phyloP scores from a whole-genome alignment of 2,797 vertebrate genomes.

The Myiothlypis coronata region DNA sequence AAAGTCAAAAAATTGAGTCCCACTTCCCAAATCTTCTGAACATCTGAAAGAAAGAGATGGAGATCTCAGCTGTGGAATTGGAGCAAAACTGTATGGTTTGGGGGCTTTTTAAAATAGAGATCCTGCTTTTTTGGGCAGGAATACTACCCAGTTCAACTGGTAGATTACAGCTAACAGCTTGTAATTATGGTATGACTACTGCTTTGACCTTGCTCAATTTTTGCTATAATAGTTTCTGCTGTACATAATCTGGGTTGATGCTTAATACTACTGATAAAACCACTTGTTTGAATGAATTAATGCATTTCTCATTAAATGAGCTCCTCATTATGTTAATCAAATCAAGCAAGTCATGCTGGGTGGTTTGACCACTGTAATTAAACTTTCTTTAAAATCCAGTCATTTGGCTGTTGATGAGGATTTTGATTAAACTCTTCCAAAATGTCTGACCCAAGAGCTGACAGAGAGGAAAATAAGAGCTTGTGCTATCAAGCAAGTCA shows the following conservation, averaged over 20 bases:
- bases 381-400: slow-evolving; percentile 52
- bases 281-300: slow-evolving; percentile 63
- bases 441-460: background rate
- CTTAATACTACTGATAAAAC: slow-evolving; percentile 59
- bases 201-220: slow-evolving; percentile 43
- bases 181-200: slow-evolving; percentile 28
- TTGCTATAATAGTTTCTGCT: slow-evolving; percentile 33
- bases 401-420: slow-evolving; percentile 57
- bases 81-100: background rate
- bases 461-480: background rate
- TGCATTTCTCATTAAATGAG: slow-evolving; percentile 62
- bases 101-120: background rate
- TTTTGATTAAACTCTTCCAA: slow-evolving; percentile 64
- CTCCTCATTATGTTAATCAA: slow-evolving; percentile 62
- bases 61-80: background rate
- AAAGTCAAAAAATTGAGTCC: background rate
- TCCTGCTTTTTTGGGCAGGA: background rate
- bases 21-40: background rate
- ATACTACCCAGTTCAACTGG: background rate
- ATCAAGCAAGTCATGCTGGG: slow-evolving; percentile 55
- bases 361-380: slow-evolving; percentile 65
- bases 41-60: background rate
- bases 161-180: slow-evolving; percentile 3
- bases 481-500: background rate
- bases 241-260: slow-evolving; percentile 30